Conservation (phyloP, 2,113 vertebrate genomes). For the Seriola aureovittata region DNA sequence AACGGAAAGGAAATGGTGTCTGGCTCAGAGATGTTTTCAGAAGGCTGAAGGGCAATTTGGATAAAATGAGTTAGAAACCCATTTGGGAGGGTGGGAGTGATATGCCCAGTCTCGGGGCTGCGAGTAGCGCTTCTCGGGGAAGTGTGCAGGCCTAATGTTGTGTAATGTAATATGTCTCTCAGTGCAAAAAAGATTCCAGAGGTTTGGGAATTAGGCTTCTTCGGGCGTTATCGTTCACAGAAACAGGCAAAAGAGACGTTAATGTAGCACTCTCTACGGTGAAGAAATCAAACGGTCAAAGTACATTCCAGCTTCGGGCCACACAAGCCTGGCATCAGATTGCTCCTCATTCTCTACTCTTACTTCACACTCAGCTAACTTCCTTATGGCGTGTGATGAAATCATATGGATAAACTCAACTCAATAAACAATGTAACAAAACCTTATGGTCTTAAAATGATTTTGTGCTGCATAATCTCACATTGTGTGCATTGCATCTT, state of each 20-base stretch:
- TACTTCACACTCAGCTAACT: neutral
- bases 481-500: too few species aligned
- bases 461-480: too few species aligned
- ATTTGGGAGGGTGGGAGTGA: conserved; percentile 50
- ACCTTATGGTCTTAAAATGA: too few species aligned
- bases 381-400: neutral
- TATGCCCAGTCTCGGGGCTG: conserved; percentile 5
- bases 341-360: conserved; percentile 39
- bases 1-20: conserved; percentile 59
- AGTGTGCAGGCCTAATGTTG: conserved; percentile 22
- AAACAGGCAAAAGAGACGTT: neutral
- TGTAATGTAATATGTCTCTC: conserved; percentile 34
- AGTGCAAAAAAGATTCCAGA: conserved; percentile 2
- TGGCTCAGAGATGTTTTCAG: conserved; percentile 56
- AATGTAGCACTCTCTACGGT: conserved; percentile 15
- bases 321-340: conserved; percentile 46
- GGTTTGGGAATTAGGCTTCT: conserved; percentile 19
- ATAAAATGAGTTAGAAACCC: conserved; percentile 66
- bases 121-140: neutral
- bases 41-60: conserved; percentile 65
- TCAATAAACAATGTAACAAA: neutral
- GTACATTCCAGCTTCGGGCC: conserved; percentile 3
- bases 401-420: neutral
- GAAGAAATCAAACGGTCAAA: conserved; percentile 44
- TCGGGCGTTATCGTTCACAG: neutral